These are phyloP conservation scores for Stenchaetothrips biformis DNA, from an alignment of 2,888 invertebrate species.

Conservation along the genomic window DNA sequence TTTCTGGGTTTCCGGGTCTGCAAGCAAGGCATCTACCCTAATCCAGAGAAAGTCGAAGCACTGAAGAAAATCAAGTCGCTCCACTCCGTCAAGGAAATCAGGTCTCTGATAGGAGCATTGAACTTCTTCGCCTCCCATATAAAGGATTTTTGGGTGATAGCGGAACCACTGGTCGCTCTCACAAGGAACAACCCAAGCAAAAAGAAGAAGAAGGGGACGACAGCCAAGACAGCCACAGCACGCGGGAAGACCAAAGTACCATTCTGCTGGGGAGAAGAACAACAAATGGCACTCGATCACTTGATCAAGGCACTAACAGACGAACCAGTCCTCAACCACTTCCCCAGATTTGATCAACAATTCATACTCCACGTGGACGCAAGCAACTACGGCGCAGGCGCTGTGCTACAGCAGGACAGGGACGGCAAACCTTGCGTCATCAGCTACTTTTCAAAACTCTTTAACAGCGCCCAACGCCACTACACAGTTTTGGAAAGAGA, in stretches of 20 bases:
- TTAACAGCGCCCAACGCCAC: not conserved
- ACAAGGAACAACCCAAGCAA: not conserved
- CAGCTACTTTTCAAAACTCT: not conserved
- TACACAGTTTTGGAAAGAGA: not conserved
- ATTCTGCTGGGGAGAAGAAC: not conserved
- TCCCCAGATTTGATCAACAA: not conserved
- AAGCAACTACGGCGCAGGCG: not conserved
- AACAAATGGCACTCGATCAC: not conserved
- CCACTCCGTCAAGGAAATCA: not conserved
- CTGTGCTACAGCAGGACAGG: not conserved
- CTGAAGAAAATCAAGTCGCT: not conserved
- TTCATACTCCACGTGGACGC: not conserved
- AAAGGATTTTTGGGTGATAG: not conserved
- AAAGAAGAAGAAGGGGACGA: no score
- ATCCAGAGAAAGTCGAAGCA: not conserved
- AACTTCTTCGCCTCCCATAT: not conserved
- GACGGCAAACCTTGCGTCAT: not conserved
- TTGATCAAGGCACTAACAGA: not conserved
- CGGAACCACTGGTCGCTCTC: not conserved
- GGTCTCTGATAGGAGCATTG: not conserved
- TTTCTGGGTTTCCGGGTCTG: not conserved
- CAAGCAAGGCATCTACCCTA: not conserved
- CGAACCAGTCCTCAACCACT: not conserved
- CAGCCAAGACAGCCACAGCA: no score
- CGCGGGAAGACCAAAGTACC: not conserved